These are phyloP conservation scores for Diaperis boleti DNA, from an alignment of 2,888 invertebrate genomes.

Conservation along the genomic window DNA sequence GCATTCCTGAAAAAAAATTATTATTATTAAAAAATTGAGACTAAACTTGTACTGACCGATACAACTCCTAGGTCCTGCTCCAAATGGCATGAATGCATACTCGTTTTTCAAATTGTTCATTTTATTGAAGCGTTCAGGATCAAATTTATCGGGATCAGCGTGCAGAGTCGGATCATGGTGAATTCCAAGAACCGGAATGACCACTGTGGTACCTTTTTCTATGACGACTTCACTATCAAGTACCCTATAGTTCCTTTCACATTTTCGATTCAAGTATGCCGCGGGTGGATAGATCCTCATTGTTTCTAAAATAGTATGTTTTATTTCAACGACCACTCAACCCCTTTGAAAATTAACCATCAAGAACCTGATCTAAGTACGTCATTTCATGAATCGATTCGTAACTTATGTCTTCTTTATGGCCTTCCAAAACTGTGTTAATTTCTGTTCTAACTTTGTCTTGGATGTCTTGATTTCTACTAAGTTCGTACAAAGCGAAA, in stretches of 20 bases:
- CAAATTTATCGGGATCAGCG: conserved; percentile 33
- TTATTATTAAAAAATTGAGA: background rate
- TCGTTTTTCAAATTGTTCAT: no score
- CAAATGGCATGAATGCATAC: conserved; percentile 36
- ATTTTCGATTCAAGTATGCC: conserved; percentile 8
- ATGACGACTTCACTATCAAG: conserved; percentile 11
- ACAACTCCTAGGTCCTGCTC: conserved; percentile 39
- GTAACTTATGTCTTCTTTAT: conserved; percentile 60
- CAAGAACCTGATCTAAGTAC: conserved; percentile 65
- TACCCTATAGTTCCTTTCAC: conserved; percentile 32
- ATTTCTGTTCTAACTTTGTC: conserved; percentile 63
- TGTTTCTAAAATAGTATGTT: conserved; percentile 10
- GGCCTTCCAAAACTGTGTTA: no score
- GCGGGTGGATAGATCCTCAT: conserved; percentile 26
- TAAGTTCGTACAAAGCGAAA: conserved; percentile 62
- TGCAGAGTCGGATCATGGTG: conserved; percentile 28
- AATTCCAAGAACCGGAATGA: conserved; percentile 22
- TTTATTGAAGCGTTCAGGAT: conserved; percentile 43
- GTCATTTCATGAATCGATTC: conserved; percentile 64
- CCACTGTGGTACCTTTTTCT: conserved; percentile 11
- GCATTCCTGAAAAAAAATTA: background rate
- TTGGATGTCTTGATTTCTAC: conserved; percentile 62
- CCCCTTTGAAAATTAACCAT: conserved; percentile 57
- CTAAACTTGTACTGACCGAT: conserved; percentile 37
- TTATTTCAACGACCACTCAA: background rate